Evolutionary conservation across 2,888 invertebrate genomes (phyloP), one percentile per base, ranked within the genome.

Genomic region (Pachymerium ferrugineum): DNA sequence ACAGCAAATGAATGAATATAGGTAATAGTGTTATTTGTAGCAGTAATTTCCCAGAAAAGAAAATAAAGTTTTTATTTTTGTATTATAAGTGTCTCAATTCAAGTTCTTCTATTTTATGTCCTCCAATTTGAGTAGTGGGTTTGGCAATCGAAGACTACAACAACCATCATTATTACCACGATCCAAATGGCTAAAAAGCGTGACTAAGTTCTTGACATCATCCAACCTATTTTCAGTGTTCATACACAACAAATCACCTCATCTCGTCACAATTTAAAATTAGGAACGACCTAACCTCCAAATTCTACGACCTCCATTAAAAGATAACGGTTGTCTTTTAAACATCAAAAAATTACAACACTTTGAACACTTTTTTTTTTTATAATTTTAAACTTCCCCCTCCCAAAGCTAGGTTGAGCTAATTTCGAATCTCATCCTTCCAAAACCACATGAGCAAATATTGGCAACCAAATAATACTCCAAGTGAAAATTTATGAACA

Each of bases 241-340:
- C 4, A 12, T 38, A 38, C n/a, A 38, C 38, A 38, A 38, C 38
- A 38, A 38, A 38, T 38, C 62, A 62, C n/a, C 62, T 62, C 62
- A 28, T 25, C 62, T 25, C n/a, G n/a, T n/a, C n/a, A n/a, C n/a
- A n/a, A 62, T 62, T 62, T 62, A 62, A 62, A 62, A 62, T 62
- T 62, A 62, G 62, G 28, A 25, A 25, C 62, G 6, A 12, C 16
- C 38, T 16, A 38, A n/a, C n/a, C n/a, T n/a, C n/a, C n/a, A n/a
- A n/a, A n/a, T n/a, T n/a, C n/a, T n/a, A n/a, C n/a, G n/a, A n/a
- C n/a, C n/a, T n/a, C n/a, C n/a, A n/a, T n/a, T n/a, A n/a, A n/a
- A n/a, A n/a, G n/a, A n/a, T n/a, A n/a, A n/a, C n/a, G n/a, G 38
- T 38, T 10, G 38, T 14, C 1, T 16, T 38, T 16, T 10, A 0